A percentile compares a stretch with the other conserved stretches of the same genome.
Conservation (phyloP, 2,113 vertebrate genomes). For the Gallinago undulata region DNA sequence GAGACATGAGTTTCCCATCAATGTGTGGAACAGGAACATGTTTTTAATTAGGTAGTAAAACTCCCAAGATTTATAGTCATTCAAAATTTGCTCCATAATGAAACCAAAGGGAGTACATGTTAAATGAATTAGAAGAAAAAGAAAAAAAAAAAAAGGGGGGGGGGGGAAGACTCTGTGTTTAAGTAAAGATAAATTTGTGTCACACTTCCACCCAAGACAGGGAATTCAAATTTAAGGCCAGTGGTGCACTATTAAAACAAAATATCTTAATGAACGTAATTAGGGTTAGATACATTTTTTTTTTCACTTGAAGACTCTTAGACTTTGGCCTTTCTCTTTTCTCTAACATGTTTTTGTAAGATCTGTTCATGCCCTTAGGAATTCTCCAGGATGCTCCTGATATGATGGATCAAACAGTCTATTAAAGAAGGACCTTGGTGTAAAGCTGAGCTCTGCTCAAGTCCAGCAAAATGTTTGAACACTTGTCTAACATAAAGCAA, state of each 20-base stretch:
- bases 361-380: background rate
- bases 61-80: conserved; percentile 58
- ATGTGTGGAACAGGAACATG: conserved; percentile 63
- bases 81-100: conserved; percentile 60
- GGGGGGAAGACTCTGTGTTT: background rate
- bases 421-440: background rate
- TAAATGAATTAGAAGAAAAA: conserved; percentile 33
- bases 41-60: conserved; percentile 78
- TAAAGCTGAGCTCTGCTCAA: background rate
- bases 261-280: background rate
- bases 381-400: background rate
- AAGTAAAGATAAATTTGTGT: conserved; percentile 44
- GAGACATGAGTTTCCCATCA: conserved; percentile 76
- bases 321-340: background rate
- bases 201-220: conserved; percentile 6
- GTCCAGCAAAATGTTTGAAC: background rate
- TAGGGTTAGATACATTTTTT: background rate
- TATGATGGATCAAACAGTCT: background rate
- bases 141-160: too few species aligned
- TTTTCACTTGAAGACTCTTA: background rate
- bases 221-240: conserved; percentile 51
- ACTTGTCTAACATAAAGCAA: background rate
- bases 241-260: background rate
- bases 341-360: background rate
- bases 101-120: conserved; percentile 65